Evolutionary conservation across 1,140 invertebrate genomes (phyloP), one percentile per base, ranked within the genome.

Genomic region (Epicauta chinensis): DNA sequence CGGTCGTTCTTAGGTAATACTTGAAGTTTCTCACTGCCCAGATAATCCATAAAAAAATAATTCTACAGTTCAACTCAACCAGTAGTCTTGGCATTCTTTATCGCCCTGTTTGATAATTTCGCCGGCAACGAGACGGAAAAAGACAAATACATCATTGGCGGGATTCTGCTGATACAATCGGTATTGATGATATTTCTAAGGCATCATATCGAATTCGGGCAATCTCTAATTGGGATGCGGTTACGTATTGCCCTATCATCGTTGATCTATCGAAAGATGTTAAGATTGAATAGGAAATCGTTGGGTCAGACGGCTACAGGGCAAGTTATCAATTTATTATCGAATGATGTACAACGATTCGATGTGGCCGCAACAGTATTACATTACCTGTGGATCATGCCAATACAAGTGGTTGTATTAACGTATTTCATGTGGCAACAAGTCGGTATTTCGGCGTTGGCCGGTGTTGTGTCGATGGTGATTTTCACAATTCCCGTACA

Each of bases 261-360:
- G 0, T 62, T 83, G 0, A 71, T 84, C 59, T 84, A 82, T 49
- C 73, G 79, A 70, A 55, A 83, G 79, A 72, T 82, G 0, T 66
- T 83, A 9, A 74, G 75, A 2, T 69, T 86, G 16, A 84, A 76
- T 49, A 79, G 81, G 71, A 72, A 74, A 39, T 79, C 88, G 0
- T 62, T 89, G 11, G 79, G 79, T 0, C 73, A 84, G 59, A 84
- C 87, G 1, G 85, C 87, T 1, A 81, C 82, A 2, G 89, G 89
- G 0, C 88, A 91, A 71, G 75, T 93, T 29, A 84, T 92, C 2
- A 93, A 93, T 71, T 68, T 93, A 10, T 70, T 93, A 45, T 89
- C 89, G 1, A 93, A 92, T 61, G 90, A 93, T 64, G 75, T 85
- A 1, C 77, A 75, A 62, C 72, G 83, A 3, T 79, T 86, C 45